Base-by-base conservation (phyloP, 2,797 vertebrate genomes). In the Anomalospiza imberbis region DNA sequence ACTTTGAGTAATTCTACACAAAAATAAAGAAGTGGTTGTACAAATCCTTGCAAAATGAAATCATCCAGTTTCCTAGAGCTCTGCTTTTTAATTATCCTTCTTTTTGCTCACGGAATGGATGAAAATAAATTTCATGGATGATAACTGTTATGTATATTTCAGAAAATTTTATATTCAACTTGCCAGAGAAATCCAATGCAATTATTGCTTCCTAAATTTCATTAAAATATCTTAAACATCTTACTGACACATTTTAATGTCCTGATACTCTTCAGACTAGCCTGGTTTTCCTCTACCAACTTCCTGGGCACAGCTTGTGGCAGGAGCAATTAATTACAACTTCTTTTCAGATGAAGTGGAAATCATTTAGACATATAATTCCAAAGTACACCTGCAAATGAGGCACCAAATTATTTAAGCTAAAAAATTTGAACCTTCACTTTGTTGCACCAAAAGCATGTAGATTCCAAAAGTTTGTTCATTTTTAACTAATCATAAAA, bases 1-100 rank as follows among this genome's bases (percentile, higher is more conserved):
- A 36, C 48, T 91, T 85, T 26, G 47, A 70, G 83, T 88, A 94
- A 88, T 90, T 95, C 73, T 78, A 70, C 54, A 71, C 45, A 85
- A 85, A 94, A 89, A 89, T 51, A 93, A 86, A 95, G 73, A 80
- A 48, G 17, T 44, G 34, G 44, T 88, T 89, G 40, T 88, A 91
- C 58, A 91, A 81, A 93, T 85, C 81, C 36, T 78, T 81, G 62
- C 9, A 14, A 92, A 95, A 93, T 92, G 48, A 88, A 93, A 92
- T 88, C 68, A 77, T 42, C 58, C 40, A 34, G n/a, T 93, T 92
- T 95, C 62, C 73, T 88, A 88, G 73, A 81, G 40, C 62, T 78
- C 50, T 75, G 54, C 62, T 62, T 92, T 95, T 94, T 92, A 91
- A 84, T 91, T 91, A 85, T 45, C 54, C 25, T 62, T 72, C 40